phyloP scores from a whole-genome alignment of 1,140 invertebrate species.

The Ceratina australensis region DNA sequence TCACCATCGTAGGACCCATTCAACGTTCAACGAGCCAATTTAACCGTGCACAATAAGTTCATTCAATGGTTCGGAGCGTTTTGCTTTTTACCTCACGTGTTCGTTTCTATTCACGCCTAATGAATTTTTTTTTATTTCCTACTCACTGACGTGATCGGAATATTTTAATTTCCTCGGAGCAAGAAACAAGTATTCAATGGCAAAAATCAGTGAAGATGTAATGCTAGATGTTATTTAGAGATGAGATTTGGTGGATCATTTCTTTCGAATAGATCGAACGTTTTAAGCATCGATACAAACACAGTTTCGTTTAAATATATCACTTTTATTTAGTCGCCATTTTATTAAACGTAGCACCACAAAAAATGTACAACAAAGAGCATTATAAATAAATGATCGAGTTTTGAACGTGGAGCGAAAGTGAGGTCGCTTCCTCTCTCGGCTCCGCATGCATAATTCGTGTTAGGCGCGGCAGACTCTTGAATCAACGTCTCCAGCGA shows the following conservation, averaged over 20 bases:
- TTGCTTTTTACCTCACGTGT: conserved; percentile 5
- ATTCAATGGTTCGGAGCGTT: conserved; percentile 22
- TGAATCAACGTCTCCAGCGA: conserved; percentile 32
- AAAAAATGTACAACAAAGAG: conserved; percentile 42
- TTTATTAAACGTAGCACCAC: conserved; percentile 38
- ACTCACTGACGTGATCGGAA: too few relatives aligned
- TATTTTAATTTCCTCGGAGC: too few relatives aligned
- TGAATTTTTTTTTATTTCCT: not conserved
- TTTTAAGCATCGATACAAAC: conserved; percentile 1
- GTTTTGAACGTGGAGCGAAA: not conserved
- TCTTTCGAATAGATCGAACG: too few relatives aligned
- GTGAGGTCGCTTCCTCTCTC: conserved; percentile 15
- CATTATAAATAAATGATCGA: conserved; percentile 30
- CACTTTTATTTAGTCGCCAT: conserved; percentile 23
- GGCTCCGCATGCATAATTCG: not conserved
- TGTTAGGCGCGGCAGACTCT: not conserved
- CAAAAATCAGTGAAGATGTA: too few relatives aligned
- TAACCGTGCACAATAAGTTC: conserved; percentile 36
- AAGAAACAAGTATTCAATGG: too few relatives aligned
- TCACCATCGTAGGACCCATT: conserved; percentile 35
- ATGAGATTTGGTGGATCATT: too few relatives aligned
- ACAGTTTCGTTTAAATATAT: conserved; percentile 34
- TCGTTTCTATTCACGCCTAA: not conserved
- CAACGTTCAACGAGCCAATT: conserved; percentile 49
- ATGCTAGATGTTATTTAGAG: too few relatives aligned